Conservation (phyloP, 2,113 vertebrate genomes). For the Brachyhypopomus occidentalis region DNA sequence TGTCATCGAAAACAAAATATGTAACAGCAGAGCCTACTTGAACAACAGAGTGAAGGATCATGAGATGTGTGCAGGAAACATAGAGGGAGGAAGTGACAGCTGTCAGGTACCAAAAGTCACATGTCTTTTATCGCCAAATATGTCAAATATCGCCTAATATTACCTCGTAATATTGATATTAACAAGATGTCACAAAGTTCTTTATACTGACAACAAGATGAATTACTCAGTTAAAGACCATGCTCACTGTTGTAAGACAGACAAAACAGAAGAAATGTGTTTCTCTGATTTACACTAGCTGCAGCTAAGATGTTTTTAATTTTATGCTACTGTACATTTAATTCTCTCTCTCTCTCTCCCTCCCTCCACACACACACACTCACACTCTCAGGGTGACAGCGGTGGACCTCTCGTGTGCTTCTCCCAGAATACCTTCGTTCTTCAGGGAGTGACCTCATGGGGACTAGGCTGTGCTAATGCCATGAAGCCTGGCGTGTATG, state of each 20-base stretch:
- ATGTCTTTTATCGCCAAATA: too few species aligned
- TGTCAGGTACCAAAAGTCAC: slow-evolving; percentile 81
- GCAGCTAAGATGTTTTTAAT: too few species aligned
- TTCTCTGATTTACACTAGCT: too few species aligned
- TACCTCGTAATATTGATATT: not conserved
- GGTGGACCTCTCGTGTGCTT: slow-evolving; percentile 91
- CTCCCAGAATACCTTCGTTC: slow-evolving; percentile 79
- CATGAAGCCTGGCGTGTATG: slow-evolving; percentile 95
- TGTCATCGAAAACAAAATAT: slow-evolving; percentile 92
- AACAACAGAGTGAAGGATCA: slow-evolving; percentile 74
- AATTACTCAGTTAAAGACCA: too few species aligned
- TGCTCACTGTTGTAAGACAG: not conserved
- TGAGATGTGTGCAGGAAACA: slow-evolving; percentile 90
- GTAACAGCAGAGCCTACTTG: slow-evolving; percentile 84
- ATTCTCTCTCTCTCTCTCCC: not conserved
- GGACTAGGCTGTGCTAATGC: slow-evolving; percentile 90
- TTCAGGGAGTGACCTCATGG: slow-evolving; percentile 97
- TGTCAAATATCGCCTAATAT: too few species aligned
- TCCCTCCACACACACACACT: not conserved
- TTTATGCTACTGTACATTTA: not conserved
- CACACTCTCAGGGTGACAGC: slow-evolving; percentile 86
- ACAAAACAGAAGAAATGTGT: too few species aligned
- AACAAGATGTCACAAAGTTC: not conserved
- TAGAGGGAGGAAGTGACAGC: slow-evolving; percentile 85
- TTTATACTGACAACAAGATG: not conserved